Evolutionary conservation across 2,113 vertebrate genomes (phyloP), one percentile per base, ranked within the genome.

Genomic region (Heloderma charlesbogerti): DNA sequence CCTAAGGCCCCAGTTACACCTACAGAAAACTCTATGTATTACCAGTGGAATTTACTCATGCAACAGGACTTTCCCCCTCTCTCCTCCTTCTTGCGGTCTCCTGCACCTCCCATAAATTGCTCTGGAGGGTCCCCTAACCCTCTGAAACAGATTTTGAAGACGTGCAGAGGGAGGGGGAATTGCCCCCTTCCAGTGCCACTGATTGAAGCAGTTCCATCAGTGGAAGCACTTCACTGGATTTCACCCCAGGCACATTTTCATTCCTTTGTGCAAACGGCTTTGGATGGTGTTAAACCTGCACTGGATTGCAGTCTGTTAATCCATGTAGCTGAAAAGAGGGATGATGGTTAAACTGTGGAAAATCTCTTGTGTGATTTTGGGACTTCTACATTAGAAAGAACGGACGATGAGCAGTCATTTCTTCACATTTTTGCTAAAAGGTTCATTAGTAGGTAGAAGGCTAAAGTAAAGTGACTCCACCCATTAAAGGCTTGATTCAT

Each of bases 381-480:
- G 48, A 40, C 34, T 74, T 15, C 48, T 3, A 25, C 34, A 74
- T 86, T 74, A 37, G 34, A 74, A 54, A 22, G 22, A 74, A 86
- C n/a, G 27, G 22, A 57, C 37, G 45, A 72, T 5, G 9, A 51
- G 25, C 29, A 9, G 31, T 31, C 48, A 81, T 27, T 83, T 57
- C 34, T 74, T 87, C 51, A 54, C 48, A 72, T 86, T 79, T 79
- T 34, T 51, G 48, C 8, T 75, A 16, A 48, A 25, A 66, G 45
- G 43, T 77, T 63, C 57, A 0, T 48, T 4, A 6, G 43, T 63
- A 79, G 89, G 66, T 91, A 78, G 31, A 29, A 90, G 69, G 12
- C 69, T 40, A 79, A 92, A 88, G 66, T 15, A 75, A 8, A 72
- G 66, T 69, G 91, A 81, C 66, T 90, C 63, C 1, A 16, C 79